These are phyloP conservation scores for Muscicapa striata DNA, from an alignment of 2,797 vertebrate genomes.

Conservation along the genomic window DNA sequence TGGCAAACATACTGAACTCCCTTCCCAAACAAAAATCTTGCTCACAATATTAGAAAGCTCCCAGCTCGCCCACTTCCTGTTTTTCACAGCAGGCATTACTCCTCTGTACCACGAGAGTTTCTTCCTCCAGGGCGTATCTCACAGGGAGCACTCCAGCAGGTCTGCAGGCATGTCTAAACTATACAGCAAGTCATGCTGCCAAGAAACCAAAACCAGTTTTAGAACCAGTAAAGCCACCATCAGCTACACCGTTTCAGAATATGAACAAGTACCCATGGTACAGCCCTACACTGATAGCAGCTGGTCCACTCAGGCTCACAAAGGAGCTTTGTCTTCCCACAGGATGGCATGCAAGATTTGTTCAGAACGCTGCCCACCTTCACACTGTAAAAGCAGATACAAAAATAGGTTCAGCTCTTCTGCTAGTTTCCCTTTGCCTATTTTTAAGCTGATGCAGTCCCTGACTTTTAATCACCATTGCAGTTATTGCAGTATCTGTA, in stretches of 20 bases:
- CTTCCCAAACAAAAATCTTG: not conserved
- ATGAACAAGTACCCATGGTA: not conserved
- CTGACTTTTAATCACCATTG: not conserved
- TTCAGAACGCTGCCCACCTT: not conserved
- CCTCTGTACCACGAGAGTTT: not conserved
- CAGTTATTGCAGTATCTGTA: not conserved
- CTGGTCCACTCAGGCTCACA: not conserved
- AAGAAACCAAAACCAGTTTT: slow-evolving; percentile 17
- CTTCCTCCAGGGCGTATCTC: not conserved
- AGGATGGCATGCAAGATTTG: not conserved
- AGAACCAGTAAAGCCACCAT: not conserved
- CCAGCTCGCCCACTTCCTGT: not conserved
- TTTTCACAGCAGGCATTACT: not conserved
- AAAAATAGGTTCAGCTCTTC: not conserved
- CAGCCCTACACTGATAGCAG: not conserved
- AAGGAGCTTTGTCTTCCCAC: not conserved
- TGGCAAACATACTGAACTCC: not conserved
- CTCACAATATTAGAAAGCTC: not conserved
- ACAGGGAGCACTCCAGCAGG: not conserved
- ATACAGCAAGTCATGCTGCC: not conserved
- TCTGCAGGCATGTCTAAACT: not conserved
- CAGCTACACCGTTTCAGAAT: not conserved
- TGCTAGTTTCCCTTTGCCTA: not conserved
- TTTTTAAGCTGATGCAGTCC: not conserved
- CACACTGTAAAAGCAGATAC: not conserved